Evolutionary conservation across 2,797 vertebrate genomes (phyloP).

Genomic region (Pseudocheirus occidentalis): DNA sequence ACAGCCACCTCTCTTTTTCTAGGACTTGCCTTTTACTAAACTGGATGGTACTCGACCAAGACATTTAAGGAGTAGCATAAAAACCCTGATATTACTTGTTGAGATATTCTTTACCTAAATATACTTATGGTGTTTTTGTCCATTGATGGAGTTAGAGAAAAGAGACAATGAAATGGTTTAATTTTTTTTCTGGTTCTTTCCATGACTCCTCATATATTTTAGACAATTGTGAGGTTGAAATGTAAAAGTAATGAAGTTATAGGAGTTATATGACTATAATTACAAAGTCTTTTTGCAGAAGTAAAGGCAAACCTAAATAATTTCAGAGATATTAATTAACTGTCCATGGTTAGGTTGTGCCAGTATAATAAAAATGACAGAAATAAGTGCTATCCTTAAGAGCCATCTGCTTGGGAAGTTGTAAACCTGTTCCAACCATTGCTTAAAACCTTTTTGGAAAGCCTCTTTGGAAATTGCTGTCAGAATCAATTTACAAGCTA

Average conservation of each 20-base stretch:
- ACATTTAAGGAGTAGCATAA: neutral
- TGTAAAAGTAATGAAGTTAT: neutral
- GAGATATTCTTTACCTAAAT: neutral
- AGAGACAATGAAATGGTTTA: neutral
- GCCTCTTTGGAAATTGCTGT: constrained; percentile 55
- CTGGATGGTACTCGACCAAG: neutral
- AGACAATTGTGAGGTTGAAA: neutral
- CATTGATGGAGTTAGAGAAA: neutral
- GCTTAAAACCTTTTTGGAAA: constrained; percentile 45
- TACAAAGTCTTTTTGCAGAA: neutral
- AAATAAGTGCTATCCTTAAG: neutral
- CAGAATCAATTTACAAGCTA: constrained; percentile 53
- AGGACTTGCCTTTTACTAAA: neutral
- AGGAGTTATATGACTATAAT: neutral
- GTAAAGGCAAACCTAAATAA: neutral
- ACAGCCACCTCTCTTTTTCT: neutral
- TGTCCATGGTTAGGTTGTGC: neutral
- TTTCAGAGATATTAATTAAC: neutral
- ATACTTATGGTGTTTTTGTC: neutral
- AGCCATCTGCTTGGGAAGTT: neutral
- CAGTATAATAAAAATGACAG: neutral
- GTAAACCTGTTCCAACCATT: neutral
- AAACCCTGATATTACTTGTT: neutral
- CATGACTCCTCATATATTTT: neutral
- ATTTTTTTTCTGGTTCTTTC: neutral